phyloP scores from a whole-genome alignment of 2,888 invertebrate genomes.

The Callyntrura sp. region DNA sequence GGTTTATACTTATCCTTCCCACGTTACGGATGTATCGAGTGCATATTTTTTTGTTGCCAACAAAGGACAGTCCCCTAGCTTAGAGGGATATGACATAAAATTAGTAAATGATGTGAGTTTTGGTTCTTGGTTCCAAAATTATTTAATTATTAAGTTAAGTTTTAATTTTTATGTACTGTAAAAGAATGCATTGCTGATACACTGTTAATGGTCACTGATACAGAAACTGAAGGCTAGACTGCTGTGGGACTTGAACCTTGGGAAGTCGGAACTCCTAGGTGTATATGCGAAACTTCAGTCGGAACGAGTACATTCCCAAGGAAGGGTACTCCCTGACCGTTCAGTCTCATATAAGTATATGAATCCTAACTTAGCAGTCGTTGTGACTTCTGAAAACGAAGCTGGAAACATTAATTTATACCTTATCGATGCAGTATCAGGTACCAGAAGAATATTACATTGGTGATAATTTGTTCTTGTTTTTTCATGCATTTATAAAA shows the following conservation, averaged over 20 bases:
- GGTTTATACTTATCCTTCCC: constrained; percentile 90
- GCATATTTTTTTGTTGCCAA: constrained; percentile 80
- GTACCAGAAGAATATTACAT: constrained; percentile 85
- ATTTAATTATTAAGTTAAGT: background rate
- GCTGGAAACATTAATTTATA: constrained; percentile 93
- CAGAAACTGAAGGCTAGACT: constrained; percentile 86
- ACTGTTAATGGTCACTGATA: background rate
- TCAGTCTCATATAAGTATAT: constrained; percentile 99
- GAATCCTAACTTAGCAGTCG: constrained; percentile 97
- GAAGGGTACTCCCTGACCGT: constrained; percentile 96
- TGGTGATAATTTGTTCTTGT: background rate
- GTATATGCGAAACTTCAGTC: constrained; percentile 89
- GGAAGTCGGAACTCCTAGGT: constrained; percentile 88
- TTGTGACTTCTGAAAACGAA: constrained; percentile 90
- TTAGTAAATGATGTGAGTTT: constrained; percentile 50
- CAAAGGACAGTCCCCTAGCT: constrained; percentile 46
- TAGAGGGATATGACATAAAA: constrained; percentile 80
- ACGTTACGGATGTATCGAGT: constrained; percentile 85
- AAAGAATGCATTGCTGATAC: background rate
- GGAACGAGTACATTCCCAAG: constrained; percentile 96
- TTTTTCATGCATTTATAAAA: background rate
- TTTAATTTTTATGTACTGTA: background rate
- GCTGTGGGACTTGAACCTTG: constrained; percentile 91
- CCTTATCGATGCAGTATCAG: constrained; percentile 96
- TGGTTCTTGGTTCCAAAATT: background rate